A percentile compares a stretch with the other conserved stretches of the same genome.
Evolutionary conservation across 2,888 invertebrate genomes (phyloP).

Genomic region (Epiperipatus broadwayi): DNA sequence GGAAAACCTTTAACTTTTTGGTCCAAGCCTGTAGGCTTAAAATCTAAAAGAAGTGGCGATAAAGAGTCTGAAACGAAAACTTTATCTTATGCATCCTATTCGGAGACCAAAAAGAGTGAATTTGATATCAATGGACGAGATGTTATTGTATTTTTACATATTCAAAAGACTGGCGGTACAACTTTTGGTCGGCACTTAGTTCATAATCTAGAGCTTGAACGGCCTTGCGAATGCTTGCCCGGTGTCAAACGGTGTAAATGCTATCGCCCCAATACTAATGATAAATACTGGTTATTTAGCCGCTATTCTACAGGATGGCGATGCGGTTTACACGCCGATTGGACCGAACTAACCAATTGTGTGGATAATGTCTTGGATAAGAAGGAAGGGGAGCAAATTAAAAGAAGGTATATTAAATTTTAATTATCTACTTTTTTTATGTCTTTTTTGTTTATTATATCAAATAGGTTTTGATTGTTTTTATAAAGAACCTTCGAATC

Average conservation of each 20-base stretch:
- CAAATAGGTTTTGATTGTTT: no score
- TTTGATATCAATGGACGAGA: conserved; percentile 48
- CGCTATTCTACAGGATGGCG: conserved; percentile 93
- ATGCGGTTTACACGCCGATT: conserved; percentile 94
- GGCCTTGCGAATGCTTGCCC: conserved; percentile 64
- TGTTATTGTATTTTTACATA: conserved; percentile 93
- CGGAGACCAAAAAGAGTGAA: conserved; percentile 13
- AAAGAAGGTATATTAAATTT: conserved; percentile 35
- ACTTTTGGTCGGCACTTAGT: conserved; percentile 89
- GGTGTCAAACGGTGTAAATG: conserved; percentile 22
- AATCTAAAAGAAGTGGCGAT: conserved; percentile 8
- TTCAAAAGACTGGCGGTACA: conserved; percentile 97
- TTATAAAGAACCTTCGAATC: no score
- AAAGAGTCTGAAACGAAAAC: background rate
- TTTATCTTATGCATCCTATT: background rate
- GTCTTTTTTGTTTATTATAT: no score
- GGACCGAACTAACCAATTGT: conserved; percentile 84
- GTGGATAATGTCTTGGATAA: conserved; percentile 77
- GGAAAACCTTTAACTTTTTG: conserved; percentile 33
- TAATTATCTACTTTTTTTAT: no score
- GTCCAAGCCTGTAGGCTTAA: no score
- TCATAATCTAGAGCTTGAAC: conserved; percentile 71
- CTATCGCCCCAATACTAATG: conserved; percentile 27
- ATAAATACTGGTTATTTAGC: conserved; percentile 92
- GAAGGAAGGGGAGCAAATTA: conserved; percentile 60